Evolutionary conservation across 2,888 invertebrate species (phyloP).

Genomic region (Chirona hameri): DNA sequence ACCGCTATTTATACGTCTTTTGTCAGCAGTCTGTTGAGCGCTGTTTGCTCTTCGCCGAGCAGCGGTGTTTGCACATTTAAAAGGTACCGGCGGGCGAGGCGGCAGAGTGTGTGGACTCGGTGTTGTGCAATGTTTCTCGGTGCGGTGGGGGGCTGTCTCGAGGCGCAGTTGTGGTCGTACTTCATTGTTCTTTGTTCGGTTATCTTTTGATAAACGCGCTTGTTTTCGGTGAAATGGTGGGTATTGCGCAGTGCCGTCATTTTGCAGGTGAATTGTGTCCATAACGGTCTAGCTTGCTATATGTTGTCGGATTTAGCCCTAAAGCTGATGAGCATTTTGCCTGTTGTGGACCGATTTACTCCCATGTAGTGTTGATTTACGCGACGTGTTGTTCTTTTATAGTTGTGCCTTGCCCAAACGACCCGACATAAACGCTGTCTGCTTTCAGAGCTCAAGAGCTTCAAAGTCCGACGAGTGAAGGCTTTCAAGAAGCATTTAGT

Average conservation of each 20-base stretch:
- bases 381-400: background rate
- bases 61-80: no score
- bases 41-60: no score
- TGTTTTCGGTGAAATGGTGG: background rate
- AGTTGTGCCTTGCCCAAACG: no score
- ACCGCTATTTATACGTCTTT: no score
- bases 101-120: no score
- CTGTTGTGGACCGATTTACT: background rate
- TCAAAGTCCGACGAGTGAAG: constrained; percentile 81
- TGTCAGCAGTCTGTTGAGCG: no score
- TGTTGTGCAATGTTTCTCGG: no score
- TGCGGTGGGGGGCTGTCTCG: no score
- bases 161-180: no score
- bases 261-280: background rate
- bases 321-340: background rate
- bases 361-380: background rate
- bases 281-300: background rate
- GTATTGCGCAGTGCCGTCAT: background rate
- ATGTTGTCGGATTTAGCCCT: background rate
- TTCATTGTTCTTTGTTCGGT: no score
- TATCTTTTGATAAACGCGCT: no score
- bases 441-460: constrained; percentile 73
- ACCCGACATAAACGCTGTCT: background rate
- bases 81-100: no score
- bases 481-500: constrained; percentile 94